A percentile compares a stretch with the other conserved stretches of the same genome.
phyloP scores from a whole-genome alignment of 1,140 invertebrate genomes.

The Wasmannia auropunctata region DNA sequence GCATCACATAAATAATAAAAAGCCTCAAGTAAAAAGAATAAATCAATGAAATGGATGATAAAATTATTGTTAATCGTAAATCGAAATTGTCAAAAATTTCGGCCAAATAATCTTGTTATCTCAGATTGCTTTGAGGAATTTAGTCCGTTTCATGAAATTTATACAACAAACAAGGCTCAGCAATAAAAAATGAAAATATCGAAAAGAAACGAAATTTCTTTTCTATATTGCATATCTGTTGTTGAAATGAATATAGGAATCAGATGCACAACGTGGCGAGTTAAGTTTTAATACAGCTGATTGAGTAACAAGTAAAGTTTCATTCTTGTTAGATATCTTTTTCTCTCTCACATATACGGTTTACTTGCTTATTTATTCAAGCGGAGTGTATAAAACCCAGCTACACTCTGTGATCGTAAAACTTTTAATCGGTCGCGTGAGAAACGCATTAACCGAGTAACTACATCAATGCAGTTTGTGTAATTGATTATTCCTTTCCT shows the following conservation, averaged over 20 bases:
- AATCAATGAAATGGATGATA: background rate
- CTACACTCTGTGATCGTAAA: slow-evolving; percentile 6
- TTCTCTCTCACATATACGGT: background rate
- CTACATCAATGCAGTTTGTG: slow-evolving; percentile 31
- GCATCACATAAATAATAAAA: background rate
- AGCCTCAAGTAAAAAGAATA: background rate
- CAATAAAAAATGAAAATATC: background rate
- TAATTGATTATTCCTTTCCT: slow-evolving; percentile 19
- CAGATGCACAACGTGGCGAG: background rate
- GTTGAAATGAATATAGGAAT: slow-evolving; percentile 20
- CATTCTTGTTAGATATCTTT: background rate
- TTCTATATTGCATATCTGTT: background rate
- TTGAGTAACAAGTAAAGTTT: slow-evolving; percentile 1
- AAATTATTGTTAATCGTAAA: background rate
- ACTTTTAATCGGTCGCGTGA: slow-evolving; percentile 43
- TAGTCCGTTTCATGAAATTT: background rate
- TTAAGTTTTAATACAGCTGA: slow-evolving; percentile 27
- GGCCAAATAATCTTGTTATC: background rate
- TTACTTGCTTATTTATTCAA: slow-evolving; percentile 29
- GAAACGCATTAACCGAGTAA: slow-evolving; percentile 30
- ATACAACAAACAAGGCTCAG: background rate
- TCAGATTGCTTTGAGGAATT: background rate
- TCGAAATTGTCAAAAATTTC: background rate
- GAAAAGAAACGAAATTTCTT: background rate
- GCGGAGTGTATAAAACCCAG: background rate